These are phyloP conservation scores for Machaerirhynchus nigripectus DNA, from an alignment of 2,113 vertebrate genomes.

Conservation along the genomic window DNA sequence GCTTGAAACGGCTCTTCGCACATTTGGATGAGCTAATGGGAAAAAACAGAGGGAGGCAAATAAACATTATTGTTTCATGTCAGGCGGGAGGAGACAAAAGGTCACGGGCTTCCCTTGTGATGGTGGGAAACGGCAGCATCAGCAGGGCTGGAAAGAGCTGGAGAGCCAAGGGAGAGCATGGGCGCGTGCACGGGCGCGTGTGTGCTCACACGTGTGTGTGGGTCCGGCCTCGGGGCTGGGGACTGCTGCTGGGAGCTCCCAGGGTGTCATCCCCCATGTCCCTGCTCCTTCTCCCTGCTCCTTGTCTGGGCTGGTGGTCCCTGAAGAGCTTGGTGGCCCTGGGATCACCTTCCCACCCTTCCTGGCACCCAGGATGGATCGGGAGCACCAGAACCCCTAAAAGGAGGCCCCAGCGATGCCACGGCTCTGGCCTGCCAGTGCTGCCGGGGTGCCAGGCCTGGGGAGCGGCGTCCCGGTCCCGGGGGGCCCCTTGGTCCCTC, in stretches of 20 bases:
- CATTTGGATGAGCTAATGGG: constrained; percentile 61
- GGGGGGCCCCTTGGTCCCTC: background rate
- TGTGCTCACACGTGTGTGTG: background rate
- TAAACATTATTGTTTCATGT: constrained; percentile 66
- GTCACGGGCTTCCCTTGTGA: constrained; percentile 62
- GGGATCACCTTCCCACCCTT: accelerated
- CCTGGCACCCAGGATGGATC: background rate
- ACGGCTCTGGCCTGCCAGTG: accelerated
- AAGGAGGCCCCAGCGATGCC: accelerated
- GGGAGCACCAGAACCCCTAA: background rate
- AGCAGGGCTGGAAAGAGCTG: constrained; percentile 53
- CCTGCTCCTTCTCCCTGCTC: background rate
- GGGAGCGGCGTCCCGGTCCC: accelerated
- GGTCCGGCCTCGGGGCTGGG: accelerated
- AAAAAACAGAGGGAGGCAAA: constrained; percentile 58
- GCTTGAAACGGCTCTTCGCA: constrained; percentile 31
- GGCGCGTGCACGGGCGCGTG: background rate
- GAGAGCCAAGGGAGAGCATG: background rate
- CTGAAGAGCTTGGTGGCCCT: accelerated
- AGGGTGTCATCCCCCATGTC: accelerated
- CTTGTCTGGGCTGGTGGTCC: background rate
- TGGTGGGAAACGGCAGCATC: constrained; percentile 48
- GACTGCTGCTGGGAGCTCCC: background rate
- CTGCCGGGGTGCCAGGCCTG: background rate
- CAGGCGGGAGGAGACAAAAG: constrained; percentile 64